phyloP scores from a whole-genome alignment of 2,888 invertebrate species.

The Alcis repandata region DNA sequence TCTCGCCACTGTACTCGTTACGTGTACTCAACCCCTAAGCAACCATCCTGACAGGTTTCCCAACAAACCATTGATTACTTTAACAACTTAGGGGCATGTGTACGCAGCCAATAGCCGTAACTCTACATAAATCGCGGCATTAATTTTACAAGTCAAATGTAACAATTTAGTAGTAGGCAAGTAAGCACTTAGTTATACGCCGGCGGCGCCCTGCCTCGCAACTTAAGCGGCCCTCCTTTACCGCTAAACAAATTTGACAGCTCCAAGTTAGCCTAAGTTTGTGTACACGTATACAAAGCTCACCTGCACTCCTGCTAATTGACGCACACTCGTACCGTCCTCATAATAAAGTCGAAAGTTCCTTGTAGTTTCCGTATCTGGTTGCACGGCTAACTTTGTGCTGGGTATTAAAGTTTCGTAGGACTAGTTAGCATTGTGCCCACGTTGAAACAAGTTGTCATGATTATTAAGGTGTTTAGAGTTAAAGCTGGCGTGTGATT shows the following conservation, averaged over 20 bases:
- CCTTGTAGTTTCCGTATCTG: neutral
- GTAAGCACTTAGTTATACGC: conserved; percentile 84
- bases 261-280: conserved; percentile 83
- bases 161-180: conserved; percentile 82
- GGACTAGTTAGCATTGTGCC: conserved; percentile 82
- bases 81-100: conserved; percentile 32
- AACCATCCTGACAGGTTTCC: conserved; percentile 70
- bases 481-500: conserved; percentile 60
- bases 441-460: conserved; percentile 81
- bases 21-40: too few species aligned
- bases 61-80: conserved; percentile 42
- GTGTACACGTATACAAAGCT: conserved; percentile 71
- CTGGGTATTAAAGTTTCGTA: conserved; percentile 70
- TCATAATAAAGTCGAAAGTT: conserved; percentile 50
- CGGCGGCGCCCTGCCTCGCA: conserved; percentile 74
- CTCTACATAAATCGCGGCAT: conserved; percentile 79
- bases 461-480: conserved; percentile 83
- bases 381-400: conserved; percentile 39
- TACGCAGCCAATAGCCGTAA: conserved; percentile 57
- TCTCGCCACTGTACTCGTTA: too few species aligned
- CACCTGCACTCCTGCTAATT: conserved; percentile 42
- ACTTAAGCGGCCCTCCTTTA: conserved; percentile 80
- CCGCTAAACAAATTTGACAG: conserved; percentile 87
- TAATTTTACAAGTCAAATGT: conserved; percentile 85
- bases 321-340: conserved; percentile 36